Percentiles rank a stretch among this genome's conserved stretches.
These are phyloP conservation scores for Siphamia tubifer DNA, from an alignment of 2,113 vertebrate genomes.

Conservation along the genomic window DNA sequence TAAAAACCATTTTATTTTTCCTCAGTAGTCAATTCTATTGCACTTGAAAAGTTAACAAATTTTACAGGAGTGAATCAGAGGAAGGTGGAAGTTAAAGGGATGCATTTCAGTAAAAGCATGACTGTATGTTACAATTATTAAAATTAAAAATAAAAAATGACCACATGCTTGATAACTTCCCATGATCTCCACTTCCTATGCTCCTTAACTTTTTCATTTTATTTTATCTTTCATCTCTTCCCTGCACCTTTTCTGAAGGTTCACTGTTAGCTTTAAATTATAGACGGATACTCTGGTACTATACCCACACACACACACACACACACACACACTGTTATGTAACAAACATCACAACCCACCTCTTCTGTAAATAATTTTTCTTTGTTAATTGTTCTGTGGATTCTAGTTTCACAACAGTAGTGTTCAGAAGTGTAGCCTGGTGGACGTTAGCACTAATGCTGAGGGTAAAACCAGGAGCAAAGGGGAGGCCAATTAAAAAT, in stretches of 20 bases:
- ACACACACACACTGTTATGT: neutral
- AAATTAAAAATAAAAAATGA: neutral
- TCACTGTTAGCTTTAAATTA: neutral
- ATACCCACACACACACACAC: neutral
- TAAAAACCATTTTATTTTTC: constrained; percentile 13
- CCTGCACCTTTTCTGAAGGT: neutral
- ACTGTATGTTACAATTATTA: neutral
- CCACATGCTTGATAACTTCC: neutral
- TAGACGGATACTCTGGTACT: neutral
- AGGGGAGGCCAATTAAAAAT: neutral
- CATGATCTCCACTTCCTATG: neutral
- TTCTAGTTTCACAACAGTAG: neutral
- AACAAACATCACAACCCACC: no score
- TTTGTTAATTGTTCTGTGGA: neutral
- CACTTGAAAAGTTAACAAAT: constrained; percentile 58
- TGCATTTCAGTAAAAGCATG: constrained; percentile 3
- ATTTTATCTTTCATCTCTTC: neutral
- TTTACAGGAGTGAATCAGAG: neutral
- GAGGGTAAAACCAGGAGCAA: neutral
- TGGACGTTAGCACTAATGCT: neutral
- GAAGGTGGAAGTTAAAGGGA: neutral
- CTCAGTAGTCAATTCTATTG: constrained; percentile 76
- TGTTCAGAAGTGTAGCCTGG: neutral
- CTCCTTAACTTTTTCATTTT: neutral
- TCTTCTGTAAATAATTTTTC: no score